Percentiles rank a stretch among this genome's conserved stretches.
These are phyloP conservation scores for Eira barbara DNA, from an alignment of 2,113 vertebrate genomes.

Conservation along the genomic window DNA sequence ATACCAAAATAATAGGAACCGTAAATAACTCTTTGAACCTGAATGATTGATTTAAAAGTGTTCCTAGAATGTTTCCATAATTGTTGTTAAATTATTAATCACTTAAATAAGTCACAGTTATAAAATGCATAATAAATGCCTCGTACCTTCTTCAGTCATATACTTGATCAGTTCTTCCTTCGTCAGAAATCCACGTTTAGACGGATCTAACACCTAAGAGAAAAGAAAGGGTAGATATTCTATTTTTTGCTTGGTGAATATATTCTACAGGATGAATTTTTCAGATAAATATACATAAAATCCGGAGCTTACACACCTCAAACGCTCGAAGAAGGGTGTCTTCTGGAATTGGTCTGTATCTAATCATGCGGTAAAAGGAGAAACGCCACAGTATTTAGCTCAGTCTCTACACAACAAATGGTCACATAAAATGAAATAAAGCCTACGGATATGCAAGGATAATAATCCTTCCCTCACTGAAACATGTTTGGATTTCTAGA, in stretches of 20 bases:
- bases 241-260: slow-evolving; percentile 18
- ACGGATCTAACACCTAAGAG: slow-evolving; percentile 90
- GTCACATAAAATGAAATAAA: not conserved
- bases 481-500: slow-evolving; percentile 6
- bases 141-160: slow-evolving; percentile 93
- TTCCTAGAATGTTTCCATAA: not conserved
- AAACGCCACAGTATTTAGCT: slow-evolving; percentile 25
- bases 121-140: not conserved
- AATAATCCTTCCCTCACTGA: not conserved
- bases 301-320: slow-evolving; percentile 85
- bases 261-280: slow-evolving; percentile 32
- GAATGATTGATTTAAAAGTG: not conserved
- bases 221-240: slow-evolving; percentile 37
- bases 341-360: slow-evolving; percentile 90
- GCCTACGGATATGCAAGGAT: not conserved
- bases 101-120: not conserved
- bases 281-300: not conserved
- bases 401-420: slow-evolving; percentile 6
- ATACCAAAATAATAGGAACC: slow-evolving; percentile 4
- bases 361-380: slow-evolving; percentile 75
- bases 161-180: slow-evolving; percentile 88
- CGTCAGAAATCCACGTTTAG: slow-evolving; percentile 89
- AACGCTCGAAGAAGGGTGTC: slow-evolving; percentile 92
- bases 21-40: not conserved
- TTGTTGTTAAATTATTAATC: not conserved